Evolutionary conservation across 1,140 invertebrate genomes (phyloP).

Genomic region (Conus ventricosus): DNA sequence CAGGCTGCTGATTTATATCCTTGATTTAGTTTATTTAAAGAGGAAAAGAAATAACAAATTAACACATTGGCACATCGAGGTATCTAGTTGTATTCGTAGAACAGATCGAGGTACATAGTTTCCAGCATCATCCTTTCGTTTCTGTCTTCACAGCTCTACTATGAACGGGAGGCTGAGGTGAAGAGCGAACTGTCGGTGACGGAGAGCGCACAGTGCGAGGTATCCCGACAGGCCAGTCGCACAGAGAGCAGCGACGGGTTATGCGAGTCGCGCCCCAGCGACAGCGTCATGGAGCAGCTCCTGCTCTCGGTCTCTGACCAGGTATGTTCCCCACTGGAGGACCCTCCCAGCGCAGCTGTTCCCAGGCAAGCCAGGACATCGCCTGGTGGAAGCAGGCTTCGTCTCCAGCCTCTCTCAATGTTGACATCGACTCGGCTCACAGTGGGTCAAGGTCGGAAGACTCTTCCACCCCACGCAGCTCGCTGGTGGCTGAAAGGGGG

Average conservation of each 20-base stretch:
- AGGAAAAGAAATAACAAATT: too few relatives aligned
- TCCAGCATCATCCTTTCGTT: background rate
- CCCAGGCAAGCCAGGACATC: background rate
- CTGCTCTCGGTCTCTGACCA: conserved; percentile 18
- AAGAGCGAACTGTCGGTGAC: conserved; percentile 53
- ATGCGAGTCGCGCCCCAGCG: conserved; percentile 42
- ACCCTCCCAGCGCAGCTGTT: background rate
- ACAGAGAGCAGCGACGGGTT: conserved; percentile 65
- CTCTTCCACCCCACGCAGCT: background rate
- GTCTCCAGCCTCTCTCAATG: background rate
- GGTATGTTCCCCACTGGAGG: background rate
- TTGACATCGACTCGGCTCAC: background rate
- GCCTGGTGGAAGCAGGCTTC: background rate
- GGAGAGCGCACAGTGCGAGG: conserved; percentile 65
- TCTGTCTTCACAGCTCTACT: conserved; percentile 24
- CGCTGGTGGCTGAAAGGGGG: background rate
- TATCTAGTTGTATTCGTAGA: too few relatives aligned
- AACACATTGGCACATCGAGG: too few relatives aligned
- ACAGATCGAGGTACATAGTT: too few relatives aligned
- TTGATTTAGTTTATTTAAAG: too few relatives aligned
- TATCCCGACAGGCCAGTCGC: conserved; percentile 68
- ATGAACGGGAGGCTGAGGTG: conserved; percentile 28
- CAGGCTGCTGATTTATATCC: too few relatives aligned
- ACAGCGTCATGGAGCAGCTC: conserved; percentile 51
- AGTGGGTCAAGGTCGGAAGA: conserved; percentile 6